These are phyloP conservation scores for Brenthis ino DNA, from an alignment of 2,888 invertebrate genomes.

Conservation along the genomic window DNA sequence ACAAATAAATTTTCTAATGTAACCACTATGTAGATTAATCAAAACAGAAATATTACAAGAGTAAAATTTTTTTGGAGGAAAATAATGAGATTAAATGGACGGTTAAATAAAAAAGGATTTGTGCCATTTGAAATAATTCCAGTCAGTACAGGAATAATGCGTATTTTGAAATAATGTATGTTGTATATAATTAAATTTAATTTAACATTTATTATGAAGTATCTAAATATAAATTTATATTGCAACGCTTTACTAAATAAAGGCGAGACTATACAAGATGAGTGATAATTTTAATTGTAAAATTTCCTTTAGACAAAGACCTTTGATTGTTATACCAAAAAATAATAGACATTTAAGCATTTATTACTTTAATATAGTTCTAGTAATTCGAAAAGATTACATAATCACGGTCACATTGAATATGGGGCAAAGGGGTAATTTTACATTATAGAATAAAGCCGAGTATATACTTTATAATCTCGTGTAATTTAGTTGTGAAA, in stretches of 20 bases:
- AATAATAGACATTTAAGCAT: conserved; percentile 9
- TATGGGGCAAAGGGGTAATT: conserved; percentile 6
- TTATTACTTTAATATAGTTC: conserved; percentile 11
- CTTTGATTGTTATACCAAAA: conserved; percentile 5
- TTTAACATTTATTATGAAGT: conserved; percentile 4
- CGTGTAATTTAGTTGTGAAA: not conserved
- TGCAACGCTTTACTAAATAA: not conserved
- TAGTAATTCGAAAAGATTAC: conserved; percentile 13
- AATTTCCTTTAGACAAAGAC: not conserved
- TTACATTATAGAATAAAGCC: conserved; percentile 3
- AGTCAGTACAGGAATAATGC: conserved; percentile 1
- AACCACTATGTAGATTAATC: no score
- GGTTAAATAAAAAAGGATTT: conserved; percentile 26
- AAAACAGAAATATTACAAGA: no score
- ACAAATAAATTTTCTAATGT: no score
- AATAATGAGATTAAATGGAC: conserved; percentile 27
- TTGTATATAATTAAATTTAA: not conserved
- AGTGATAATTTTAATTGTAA: not conserved
- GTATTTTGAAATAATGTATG: not conserved
- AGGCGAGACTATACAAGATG: conserved; percentile 12
- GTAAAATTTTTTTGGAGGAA: no score
- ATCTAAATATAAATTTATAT: no score
- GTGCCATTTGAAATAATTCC: conserved; percentile 23
- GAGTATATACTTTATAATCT: not conserved
- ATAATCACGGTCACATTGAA: conserved; percentile 11